Conservation (phyloP, 2,797 vertebrate species). For the Danio tinwini region DNA sequence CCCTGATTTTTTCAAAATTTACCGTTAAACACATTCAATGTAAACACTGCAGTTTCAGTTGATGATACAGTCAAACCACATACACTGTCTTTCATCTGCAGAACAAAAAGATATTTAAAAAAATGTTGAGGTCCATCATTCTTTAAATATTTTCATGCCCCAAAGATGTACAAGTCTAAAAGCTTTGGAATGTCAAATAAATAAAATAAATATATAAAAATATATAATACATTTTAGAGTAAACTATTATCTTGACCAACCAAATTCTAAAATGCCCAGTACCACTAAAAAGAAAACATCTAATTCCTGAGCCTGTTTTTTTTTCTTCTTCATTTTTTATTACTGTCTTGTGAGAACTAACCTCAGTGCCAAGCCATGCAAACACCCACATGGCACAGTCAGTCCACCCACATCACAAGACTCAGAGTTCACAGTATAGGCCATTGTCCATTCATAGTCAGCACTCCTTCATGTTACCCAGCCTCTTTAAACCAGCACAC, state of each 20-base stretch:
- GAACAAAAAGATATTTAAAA: neutral
- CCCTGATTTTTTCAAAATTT: too few species aligned
- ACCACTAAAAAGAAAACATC: neutral
- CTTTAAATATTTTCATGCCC: neutral
- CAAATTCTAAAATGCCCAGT: constrained; percentile 5
- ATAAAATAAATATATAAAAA: too few species aligned
- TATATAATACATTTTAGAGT: neutral
- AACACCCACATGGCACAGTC: constrained; percentile 56
- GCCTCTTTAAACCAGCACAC: constrained; percentile 13
- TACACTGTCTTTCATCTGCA: neutral
- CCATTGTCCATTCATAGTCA: constrained; percentile 59
- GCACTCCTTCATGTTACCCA: constrained; percentile 36
- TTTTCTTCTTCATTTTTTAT: neutral
- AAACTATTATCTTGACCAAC: neutral
- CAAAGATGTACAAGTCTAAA: too few species aligned
- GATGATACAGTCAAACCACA: too few species aligned
- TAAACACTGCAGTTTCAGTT: too few species aligned
- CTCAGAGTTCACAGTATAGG: constrained; percentile 53
- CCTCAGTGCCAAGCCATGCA: constrained; percentile 43
- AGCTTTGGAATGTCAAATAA: too few species aligned
- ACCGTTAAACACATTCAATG: too few species aligned
- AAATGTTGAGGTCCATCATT: neutral
- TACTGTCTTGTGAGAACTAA: constrained; percentile 47
- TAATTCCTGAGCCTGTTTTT: neutral
- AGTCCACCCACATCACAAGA: constrained; percentile 54